Evolutionary conservation across 2,113 vertebrate species (phyloP).

Genomic region (Lethenteron reissneri): DNA sequence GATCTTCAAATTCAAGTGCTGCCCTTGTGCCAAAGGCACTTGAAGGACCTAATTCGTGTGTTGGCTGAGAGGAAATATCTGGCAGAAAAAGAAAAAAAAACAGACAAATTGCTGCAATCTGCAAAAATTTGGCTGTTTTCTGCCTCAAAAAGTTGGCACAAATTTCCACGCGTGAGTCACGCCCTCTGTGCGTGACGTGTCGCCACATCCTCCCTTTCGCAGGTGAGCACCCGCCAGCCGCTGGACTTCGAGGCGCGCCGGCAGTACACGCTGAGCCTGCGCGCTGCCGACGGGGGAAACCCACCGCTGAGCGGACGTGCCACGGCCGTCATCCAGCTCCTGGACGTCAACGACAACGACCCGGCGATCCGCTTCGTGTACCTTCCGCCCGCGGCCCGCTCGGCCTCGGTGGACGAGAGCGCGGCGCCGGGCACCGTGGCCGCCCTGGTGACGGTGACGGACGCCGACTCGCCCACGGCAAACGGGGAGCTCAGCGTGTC

Average conservation of each 20-base stretch:
- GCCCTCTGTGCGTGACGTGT: too few relatives aligned
- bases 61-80: too few relatives aligned
- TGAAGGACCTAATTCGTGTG: too few relatives aligned
- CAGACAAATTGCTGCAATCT: too few relatives aligned
- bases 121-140: too few relatives aligned
- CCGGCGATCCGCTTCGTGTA: slow-evolving; percentile 73
- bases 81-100: too few relatives aligned
- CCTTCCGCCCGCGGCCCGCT: slow-evolving; percentile 71
- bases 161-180: too few relatives aligned
- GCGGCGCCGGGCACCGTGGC: slow-evolving; percentile 79
- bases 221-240: slow-evolving; percentile 56
- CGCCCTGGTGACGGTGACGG: slow-evolving; percentile 70
- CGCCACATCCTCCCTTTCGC: slow-evolving; percentile 64
- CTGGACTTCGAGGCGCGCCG: slow-evolving; percentile 57
- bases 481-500: slow-evolving; percentile 89
- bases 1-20: too few relatives aligned
- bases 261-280: slow-evolving; percentile 65
- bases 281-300: slow-evolving; percentile 52
- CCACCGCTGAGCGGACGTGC: slow-evolving; percentile 57
- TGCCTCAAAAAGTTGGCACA: too few relatives aligned
- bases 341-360: slow-evolving; percentile 88
- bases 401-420: slow-evolving; percentile 82
- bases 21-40: too few relatives aligned
- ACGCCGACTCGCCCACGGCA: slow-evolving; percentile 59
- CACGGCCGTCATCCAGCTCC: slow-evolving; percentile 53